These are phyloP conservation scores for Erannis defoliaria DNA, from an alignment of 2,888 invertebrate species.

Conservation along the genomic window DNA sequence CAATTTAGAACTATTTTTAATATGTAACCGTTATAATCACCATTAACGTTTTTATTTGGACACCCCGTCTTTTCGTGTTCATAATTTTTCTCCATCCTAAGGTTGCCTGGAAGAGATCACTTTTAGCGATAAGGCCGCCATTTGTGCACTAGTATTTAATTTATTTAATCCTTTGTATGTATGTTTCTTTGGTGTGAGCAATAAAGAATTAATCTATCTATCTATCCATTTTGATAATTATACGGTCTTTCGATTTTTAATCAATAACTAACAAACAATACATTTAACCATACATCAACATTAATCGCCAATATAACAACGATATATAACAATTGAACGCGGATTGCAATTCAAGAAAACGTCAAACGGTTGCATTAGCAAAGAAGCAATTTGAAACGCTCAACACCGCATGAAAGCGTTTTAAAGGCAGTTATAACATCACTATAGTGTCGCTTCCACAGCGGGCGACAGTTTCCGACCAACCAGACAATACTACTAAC, in stretches of 20 bases:
- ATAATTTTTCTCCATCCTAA: no score
- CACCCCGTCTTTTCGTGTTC: no score
- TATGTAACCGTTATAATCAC: no score
- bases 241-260: neutral
- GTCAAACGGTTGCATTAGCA: slow-evolving; percentile 8
- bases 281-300: neutral
- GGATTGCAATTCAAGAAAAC: slow-evolving; percentile 30
- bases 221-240: no score
- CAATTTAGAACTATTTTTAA: no score
- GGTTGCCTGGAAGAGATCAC: no score
- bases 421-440: slow-evolving; percentile 30
- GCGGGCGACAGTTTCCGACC: slow-evolving; percentile 45
- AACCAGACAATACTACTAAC: slow-evolving; percentile 45
- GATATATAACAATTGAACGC: slow-evolving; percentile 20
- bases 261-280: neutral
- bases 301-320: neutral
- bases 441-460: slow-evolving; percentile 16
- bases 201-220: no score
- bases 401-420: slow-evolving; percentile 22
- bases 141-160: no score
- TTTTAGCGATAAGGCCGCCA: no score
- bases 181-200: no score
- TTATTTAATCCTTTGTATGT: no score
- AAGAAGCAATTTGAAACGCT: slow-evolving; percentile 23
- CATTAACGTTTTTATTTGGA: no score